Evolutionary conservation across 2,888 invertebrate species (phyloP), one percentile per base, ranked within the genome.

Genomic region (Xylocampa areola): DNA sequence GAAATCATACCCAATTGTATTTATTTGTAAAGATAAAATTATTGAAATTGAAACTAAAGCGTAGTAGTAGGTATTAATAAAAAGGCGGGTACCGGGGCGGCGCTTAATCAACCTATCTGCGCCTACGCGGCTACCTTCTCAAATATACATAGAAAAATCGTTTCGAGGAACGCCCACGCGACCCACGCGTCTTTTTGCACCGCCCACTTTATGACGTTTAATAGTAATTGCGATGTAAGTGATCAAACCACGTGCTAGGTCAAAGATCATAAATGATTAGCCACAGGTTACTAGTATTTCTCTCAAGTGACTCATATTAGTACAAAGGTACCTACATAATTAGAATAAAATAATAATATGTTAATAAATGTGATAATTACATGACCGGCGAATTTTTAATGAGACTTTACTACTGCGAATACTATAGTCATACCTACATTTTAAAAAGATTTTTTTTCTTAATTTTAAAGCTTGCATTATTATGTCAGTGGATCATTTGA

Each of bases 211-310:
- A 1, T 36, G 6, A 8, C 11, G 23, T 8, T 4, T n/a, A n/a
- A n/a, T n/a, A n/a, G n/a, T 19, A 23, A 39, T 30, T 48, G 11
- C 33, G 29, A 32, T 19, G 30, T 21, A 0, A 33, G 11, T 33
- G 8, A 29, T 6, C n/a, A 14, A 7, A 45, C 53, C 53, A 45
- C 61, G 54, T 60, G 67, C 19, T 32, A 19, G 35, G 35, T 45
- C 48, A 53, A 5, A 49, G 40, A 45, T 11, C 6, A 30, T 5
- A 21, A 8, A 4, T 11, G 45, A 65, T 66, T 19, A 33, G 14
- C 4, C 2, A 25, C 61, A 65, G 60, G 53, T 52, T 60, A 53
- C 32, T 53, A 44, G 45, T 61, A 54, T 60, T 41, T 32, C 44
- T 33, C 19, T 27, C 0, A 5, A 16, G 10, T 53, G 27, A 45